Percentiles rank a stretch among this genome's conserved stretches.
Conservation (phyloP, 2,888 invertebrate genomes). For the Lacanobia oleracea region DNA sequence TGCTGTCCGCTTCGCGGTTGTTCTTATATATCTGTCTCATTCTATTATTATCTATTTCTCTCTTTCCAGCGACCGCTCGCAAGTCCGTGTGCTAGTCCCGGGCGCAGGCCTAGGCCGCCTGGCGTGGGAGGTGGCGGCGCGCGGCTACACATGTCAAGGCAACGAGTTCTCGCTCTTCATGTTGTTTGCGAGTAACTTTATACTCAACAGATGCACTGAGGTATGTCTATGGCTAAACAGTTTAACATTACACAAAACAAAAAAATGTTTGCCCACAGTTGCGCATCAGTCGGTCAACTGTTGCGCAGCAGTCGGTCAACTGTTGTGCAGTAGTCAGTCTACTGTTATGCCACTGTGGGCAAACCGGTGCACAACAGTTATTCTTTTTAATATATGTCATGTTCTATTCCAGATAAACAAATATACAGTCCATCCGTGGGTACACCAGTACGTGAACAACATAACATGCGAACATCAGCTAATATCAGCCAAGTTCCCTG, state of each 20-base stretch:
- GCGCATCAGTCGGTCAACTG: neutral
- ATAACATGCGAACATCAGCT: slow-evolving; percentile 95
- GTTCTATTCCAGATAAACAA: slow-evolving; percentile 92
- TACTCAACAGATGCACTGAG: slow-evolving; percentile 95
- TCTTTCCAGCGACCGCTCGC: slow-evolving; percentile 78
- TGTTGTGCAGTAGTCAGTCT: neutral
- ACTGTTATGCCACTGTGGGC: neutral
- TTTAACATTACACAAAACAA: no score
- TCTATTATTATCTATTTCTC: neutral
- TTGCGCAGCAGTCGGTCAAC: neutral
- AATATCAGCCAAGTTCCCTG: slow-evolving; percentile 95
- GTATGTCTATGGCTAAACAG: slow-evolving; percentile 74
- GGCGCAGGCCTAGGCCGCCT: slow-evolving; percentile 99
- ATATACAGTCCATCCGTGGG: slow-evolving; percentile 97
- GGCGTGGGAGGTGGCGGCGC: slow-evolving; percentile 97
- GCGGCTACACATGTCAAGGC: slow-evolving; percentile 98
- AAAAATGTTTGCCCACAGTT: neutral
- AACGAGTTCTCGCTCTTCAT: slow-evolving; percentile 99
- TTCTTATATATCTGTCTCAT: no score
- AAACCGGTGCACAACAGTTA: no score
- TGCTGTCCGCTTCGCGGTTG: no score
- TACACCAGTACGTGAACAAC: slow-evolving; percentile 98
- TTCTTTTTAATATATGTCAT: neutral
- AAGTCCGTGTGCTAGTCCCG: slow-evolving; percentile 96
- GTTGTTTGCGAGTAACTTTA: slow-evolving; percentile 98